phyloP scores from a whole-genome alignment of 2,113 vertebrate species.

The Chaetura pelagica region DNA sequence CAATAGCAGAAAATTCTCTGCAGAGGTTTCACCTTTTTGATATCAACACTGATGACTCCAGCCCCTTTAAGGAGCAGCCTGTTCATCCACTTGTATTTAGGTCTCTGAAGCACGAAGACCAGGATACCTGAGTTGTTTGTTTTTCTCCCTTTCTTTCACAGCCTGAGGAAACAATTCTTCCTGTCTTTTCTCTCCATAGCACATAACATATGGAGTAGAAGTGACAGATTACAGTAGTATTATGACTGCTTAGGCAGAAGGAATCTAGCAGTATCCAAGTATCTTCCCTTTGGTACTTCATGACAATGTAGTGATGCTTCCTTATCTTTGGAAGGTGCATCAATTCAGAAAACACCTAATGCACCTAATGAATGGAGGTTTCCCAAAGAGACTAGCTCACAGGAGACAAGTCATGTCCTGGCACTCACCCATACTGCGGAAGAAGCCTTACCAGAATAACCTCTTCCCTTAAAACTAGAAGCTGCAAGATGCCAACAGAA shows the following conservation, averaged over 20 bases:
- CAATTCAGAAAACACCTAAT: background rate
- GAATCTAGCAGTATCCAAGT: background rate
- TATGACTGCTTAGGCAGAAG: background rate
- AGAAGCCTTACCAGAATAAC: background rate
- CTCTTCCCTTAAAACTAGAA: background rate
- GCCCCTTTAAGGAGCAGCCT: background rate
- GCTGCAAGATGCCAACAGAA: background rate
- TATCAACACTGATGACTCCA: background rate
- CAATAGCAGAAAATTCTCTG: background rate
- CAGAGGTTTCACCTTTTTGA: background rate
- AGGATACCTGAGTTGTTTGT: accelerated
- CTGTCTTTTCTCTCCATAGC: background rate
- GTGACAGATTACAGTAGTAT: too few relatives aligned
- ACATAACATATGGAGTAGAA: background rate
- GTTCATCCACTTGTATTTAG: background rate
- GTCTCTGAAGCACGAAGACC: background rate
- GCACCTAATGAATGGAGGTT: background rate
- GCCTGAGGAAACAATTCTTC: background rate
- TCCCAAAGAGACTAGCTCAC: background rate
- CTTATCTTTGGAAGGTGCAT: background rate
- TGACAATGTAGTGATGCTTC: background rate
- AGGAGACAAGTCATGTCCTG: background rate
- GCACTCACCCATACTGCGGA: background rate
- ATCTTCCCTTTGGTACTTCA: background rate
- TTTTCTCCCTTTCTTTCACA: background rate